Base-by-base conservation (phyloP, 2,113 vertebrate species). In the Hucho hucho region DNA sequence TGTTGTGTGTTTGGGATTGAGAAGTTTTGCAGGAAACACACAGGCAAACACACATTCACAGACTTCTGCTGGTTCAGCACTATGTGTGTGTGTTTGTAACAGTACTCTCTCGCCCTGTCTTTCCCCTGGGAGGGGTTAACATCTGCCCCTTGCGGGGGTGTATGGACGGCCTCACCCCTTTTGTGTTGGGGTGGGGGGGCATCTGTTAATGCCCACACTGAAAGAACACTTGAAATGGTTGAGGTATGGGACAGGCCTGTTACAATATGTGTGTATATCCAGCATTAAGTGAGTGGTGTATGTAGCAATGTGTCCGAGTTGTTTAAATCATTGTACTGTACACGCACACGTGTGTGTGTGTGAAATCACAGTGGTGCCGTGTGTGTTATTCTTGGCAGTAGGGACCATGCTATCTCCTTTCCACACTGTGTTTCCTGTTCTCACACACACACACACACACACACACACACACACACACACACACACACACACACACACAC, bases 111-210 rank as follows among this genome's bases (percentile, higher is more conserved):
- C 68, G 78, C 80, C 79, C 37, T 56, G 76, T 24, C 20, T 71
- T 72, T 87, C 86, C 85, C 86, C n/a, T 61, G 86, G 87, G 90
- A 87, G 78, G 80, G 81, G 84, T 90, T 88, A 89, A 89, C 89
- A 91, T 91, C 90, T 93, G 90, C 87, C 84, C 73, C 76, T 82
- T 68, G 80, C 79, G 86, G 86, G 87, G 75, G 89, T 77, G 70
- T 76, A 13, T 78, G 70, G 76, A 18, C 46, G 28, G 72, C 70
- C 79, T 90, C 87, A 85, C 87, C 85, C 86, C 87, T 18, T 89
- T 91, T 88, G 82, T 90, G 88, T 90, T 90, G 86, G 83, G 83
- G 75, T 87, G 74, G 72, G 70, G 73, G 80, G 76, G 74, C 91
- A 89, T 92, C 89, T 92, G 91, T 83, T 87, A 80, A 72, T 71